Base-by-base conservation (phyloP, 1,140 invertebrate genomes). In the Mactra quadrangularis region DNA sequence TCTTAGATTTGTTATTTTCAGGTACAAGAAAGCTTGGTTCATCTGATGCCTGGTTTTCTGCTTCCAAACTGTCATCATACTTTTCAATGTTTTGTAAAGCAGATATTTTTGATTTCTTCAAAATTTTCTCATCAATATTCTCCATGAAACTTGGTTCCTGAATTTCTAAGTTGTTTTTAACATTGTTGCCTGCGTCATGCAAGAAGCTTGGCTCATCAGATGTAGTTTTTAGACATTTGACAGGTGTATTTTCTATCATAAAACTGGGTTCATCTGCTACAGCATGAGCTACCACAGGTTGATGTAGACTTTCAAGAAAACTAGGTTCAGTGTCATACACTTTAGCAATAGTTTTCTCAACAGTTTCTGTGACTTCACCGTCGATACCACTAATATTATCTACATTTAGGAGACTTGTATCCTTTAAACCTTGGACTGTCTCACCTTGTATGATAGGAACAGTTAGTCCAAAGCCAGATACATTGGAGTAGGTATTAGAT, bases 401-500 rank as follows among this genome's bases (percentile, higher is more conserved):
- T 7, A 71, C 66, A 19, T 55, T 41, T 22, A 81, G 25, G 29
- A 81, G 53, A 71, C 77, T 81, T 71, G 77, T 81, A 53, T 81
- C 77, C 55, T 57, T 57, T 6, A 29, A 50, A 22, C 79, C 79
- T 17, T 64, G 29, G 1, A 82, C 79, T 1, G 7, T 53, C 15
- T 74, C 79, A n/a, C 70, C 70, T 1, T 64, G 55, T 4, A 82
- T 82, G 33, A 82, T 64, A 17, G 79, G 79, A 31, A 82, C 71
- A 33, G 52, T 68, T 11, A 82, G 33, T 19, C 79, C 79, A 74
- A 52, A n/a, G 1, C 68, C 59, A 35, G 70, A 82, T 19, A 82
- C 71, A 45, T 82, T 72, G 3, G 68, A 74, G 52, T 82, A 82
- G 6, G 79, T 82, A 52, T 75, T 75, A 29, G 79, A 82, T 25